These are phyloP conservation scores for Pseudachorutes palmiensis DNA, from an alignment of 1,140 invertebrate species.

Conservation along the genomic window DNA sequence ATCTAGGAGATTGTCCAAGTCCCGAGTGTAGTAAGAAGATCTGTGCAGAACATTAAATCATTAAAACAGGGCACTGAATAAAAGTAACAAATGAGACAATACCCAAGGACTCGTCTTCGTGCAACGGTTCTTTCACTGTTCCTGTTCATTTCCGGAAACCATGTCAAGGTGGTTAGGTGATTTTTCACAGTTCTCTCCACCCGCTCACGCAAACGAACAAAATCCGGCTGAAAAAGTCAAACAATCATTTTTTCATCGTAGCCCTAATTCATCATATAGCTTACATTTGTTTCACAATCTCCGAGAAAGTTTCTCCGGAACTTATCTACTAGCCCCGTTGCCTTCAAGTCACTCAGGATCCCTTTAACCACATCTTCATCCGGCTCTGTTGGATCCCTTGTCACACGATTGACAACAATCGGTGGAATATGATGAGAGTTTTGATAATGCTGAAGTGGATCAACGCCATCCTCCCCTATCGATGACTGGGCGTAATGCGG, in stretches of 20 bases:
- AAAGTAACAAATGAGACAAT: too few relatives aligned
- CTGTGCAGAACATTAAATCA: too few relatives aligned
- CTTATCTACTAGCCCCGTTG: background rate
- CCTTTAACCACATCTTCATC: background rate
- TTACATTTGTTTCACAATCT: background rate
- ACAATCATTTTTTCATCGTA: background rate
- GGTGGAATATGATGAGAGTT: constrained; percentile 1
- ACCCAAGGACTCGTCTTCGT: background rate
- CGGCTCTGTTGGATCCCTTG: background rate
- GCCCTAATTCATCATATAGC: background rate
- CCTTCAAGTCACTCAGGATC: background rate
- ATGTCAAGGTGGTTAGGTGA: background rate
- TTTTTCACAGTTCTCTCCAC: background rate
- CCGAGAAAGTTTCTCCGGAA: background rate
- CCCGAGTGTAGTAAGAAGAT: background rate
- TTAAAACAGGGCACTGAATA: too few relatives aligned
- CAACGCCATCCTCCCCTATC: too few relatives aligned
- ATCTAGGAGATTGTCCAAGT: background rate
- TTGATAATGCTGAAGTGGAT: too few relatives aligned
- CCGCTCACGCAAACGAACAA: background rate
- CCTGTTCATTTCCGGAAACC: background rate
- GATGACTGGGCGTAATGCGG: too few relatives aligned
- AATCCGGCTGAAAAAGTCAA: background rate
- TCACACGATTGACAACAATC: background rate
- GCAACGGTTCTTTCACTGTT: background rate